These are phyloP conservation scores for Erynnis tages DNA, from an alignment of 2,888 invertebrate species.

Conservation along the genomic window DNA sequence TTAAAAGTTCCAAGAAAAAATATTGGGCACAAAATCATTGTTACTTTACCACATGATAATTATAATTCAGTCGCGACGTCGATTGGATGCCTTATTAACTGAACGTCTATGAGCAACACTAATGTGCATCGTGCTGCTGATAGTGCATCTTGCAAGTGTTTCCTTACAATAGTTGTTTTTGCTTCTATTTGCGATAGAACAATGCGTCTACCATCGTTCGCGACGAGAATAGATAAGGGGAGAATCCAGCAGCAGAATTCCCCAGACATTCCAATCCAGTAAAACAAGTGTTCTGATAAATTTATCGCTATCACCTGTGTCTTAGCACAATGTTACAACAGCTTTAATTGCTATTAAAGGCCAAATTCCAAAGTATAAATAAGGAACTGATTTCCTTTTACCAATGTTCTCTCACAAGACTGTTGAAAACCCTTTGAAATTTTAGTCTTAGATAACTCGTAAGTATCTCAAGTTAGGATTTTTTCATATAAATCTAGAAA, in stretches of 20 bases:
- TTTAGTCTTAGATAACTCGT: too few species aligned
- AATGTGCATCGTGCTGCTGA: not conserved
- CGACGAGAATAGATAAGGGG: conserved; percentile 11
- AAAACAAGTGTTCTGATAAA: not conserved
- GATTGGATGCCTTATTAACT: too few species aligned
- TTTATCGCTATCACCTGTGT: conserved; percentile 11
- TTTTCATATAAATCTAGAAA: too few species aligned
- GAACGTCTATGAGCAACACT: not conserved
- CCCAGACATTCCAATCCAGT: conserved; percentile 2
- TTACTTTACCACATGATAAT: not conserved
- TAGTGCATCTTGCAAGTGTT: not conserved
- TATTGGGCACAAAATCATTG: too few species aligned
- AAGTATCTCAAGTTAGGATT: too few species aligned
- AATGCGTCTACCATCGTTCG: conserved; percentile 8
- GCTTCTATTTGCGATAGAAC: conserved; percentile 3
- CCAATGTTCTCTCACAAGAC: too few species aligned
- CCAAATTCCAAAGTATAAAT: too few species aligned
- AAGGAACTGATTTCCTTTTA: too few species aligned
- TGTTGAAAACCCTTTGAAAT: too few species aligned
- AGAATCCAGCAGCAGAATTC: conserved; percentile 13
- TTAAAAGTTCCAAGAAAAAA: too few species aligned
- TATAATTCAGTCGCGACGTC: not conserved
- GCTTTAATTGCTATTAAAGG: too few species aligned
- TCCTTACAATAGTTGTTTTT: not conserved
- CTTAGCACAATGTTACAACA: too few species aligned